Evolutionary conservation across 2,113 vertebrate species (phyloP), one percentile per base, ranked within the genome.

Genomic region (Panurus biarmicus): DNA sequence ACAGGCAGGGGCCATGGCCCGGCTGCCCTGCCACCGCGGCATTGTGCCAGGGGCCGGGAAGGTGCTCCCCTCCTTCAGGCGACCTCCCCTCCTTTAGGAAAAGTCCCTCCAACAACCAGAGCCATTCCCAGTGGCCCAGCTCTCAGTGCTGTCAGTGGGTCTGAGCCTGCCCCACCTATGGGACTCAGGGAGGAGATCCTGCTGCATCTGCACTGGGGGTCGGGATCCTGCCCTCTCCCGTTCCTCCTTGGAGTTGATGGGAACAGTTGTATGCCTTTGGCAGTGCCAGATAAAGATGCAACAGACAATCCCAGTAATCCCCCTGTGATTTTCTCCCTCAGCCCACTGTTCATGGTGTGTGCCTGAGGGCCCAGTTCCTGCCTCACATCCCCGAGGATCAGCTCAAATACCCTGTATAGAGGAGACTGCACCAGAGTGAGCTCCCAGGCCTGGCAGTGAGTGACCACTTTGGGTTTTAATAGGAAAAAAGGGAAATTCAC

Each of bases 311-410:
- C 24, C 29, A 47, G 29, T 1, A 20, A 19, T 21, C 3, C 2
- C 26, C 31, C 16, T 23, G 7, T 14, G 14, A 9, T 23, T 18
- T 44, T 42, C 6, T 24, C 11, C 2, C 3, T 4, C 2, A 35
- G 9, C n/a, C 54, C 1, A 1, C 14, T 14, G 2, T 9, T 1
- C 5, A 15, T 16, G 3, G 40, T 6, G 11, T 5, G 4, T 2
- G 1, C 5, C 17, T 14, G 6, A 12, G 12, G 5, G 24, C 44
- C 19, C 61, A 18, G 8, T 15, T 48, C 25, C 56, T 24, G 14
- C 15, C 38, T 12, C 15, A 1, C 1, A 0, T 35, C 18, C 31
- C 48, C 4, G 0, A 2, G 25, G 23, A 4, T 7, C 12, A 20
- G 5, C 26, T 12, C 35, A 28, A 3, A 7, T 4, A 8, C 19